Evolutionary conservation across 1,140 invertebrate genomes (phyloP).

Genomic region (Apocrypta bakeri): DNA sequence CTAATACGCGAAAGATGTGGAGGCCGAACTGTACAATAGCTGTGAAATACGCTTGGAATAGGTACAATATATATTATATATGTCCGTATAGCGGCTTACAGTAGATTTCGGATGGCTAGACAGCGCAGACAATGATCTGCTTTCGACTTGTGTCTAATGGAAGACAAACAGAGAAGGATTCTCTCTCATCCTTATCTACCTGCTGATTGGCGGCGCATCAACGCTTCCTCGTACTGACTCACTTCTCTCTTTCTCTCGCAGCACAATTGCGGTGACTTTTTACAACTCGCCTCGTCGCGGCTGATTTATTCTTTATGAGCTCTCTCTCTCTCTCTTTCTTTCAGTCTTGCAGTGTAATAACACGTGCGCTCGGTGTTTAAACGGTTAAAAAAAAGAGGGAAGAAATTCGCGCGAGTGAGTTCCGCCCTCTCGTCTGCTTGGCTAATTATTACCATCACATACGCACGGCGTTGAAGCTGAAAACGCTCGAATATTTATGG

Average conservation of each 20-base stretch:
- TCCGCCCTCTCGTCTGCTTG: not conserved
- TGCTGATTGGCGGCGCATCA: conserved; percentile 38
- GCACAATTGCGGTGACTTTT: not conserved
- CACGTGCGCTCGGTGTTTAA: no score
- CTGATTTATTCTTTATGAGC: not conserved
- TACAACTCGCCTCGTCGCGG: not conserved
- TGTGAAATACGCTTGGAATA: conserved; percentile 40
- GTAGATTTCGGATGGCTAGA: conserved; percentile 68
- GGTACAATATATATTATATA: conserved; percentile 51
- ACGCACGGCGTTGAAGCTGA: not conserved
- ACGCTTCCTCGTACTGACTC: not conserved
- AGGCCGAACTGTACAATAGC: conserved; percentile 61
- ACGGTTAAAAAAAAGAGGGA: not conserved
- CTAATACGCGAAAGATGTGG: not conserved
- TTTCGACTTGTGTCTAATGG: conserved; percentile 66
- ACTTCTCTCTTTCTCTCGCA: not conserved
- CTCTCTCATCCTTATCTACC: conserved; percentile 61
- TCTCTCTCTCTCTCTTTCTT: no score
- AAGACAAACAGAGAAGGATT: conserved; percentile 63
- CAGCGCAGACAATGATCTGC: conserved; percentile 67
- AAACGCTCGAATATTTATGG: conserved; percentile 19
- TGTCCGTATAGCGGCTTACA: conserved; percentile 53
- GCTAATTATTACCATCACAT: not conserved
- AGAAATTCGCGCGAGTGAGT: not conserved
- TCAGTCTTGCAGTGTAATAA: no score